Percentiles rank a stretch among this genome's conserved stretches.
These are phyloP conservation scores for Drosophila oshimai DNA, from an alignment of 1,140 invertebrate genomes.

Conservation along the genomic window DNA sequence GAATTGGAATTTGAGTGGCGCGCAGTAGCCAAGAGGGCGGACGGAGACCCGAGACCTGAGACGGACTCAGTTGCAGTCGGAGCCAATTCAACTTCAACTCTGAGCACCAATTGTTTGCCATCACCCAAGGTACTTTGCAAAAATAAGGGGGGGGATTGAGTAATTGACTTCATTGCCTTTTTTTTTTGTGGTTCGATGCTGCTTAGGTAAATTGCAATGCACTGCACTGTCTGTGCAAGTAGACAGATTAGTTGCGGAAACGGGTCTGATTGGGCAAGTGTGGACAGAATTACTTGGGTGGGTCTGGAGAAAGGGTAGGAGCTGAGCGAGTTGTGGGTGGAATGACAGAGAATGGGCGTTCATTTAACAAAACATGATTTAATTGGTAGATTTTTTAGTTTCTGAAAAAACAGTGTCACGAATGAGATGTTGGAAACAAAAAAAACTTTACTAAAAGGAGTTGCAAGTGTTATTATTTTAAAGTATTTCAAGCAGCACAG, in stretches of 20 bases:
- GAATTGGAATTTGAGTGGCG: constrained; percentile 59
- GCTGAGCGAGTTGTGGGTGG: constrained; percentile 21
- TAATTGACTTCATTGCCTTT: constrained; percentile 50
- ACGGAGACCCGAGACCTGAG: no score
- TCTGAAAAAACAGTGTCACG: not conserved
- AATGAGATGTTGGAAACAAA: not conserved
- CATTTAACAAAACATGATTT: not conserved
- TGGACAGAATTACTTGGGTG: constrained; percentile 32
- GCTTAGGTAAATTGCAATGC: constrained; percentile 33
- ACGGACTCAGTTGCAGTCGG: constrained; percentile 18
- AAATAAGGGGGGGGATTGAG: constrained; percentile 54
- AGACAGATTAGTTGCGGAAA: constrained; percentile 38
- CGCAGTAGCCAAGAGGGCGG: constrained; percentile 50
- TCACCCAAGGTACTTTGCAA: constrained; percentile 21
- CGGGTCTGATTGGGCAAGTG: constrained; percentile 37
- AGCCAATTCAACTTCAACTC: constrained; percentile 62
- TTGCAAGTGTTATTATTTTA: no score
- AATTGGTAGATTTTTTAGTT: not conserved
- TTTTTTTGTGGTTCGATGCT: constrained; percentile 3
- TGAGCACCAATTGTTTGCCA: constrained; percentile 69
- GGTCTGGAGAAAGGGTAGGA: constrained; percentile 11
- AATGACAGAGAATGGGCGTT: constrained; percentile 2
- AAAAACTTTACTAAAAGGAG: no score
- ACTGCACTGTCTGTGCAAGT: not conserved
- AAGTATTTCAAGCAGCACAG: not conserved